Conservation (phyloP, 2,888 invertebrate species). For the Tachystola acroxantha region DNA sequence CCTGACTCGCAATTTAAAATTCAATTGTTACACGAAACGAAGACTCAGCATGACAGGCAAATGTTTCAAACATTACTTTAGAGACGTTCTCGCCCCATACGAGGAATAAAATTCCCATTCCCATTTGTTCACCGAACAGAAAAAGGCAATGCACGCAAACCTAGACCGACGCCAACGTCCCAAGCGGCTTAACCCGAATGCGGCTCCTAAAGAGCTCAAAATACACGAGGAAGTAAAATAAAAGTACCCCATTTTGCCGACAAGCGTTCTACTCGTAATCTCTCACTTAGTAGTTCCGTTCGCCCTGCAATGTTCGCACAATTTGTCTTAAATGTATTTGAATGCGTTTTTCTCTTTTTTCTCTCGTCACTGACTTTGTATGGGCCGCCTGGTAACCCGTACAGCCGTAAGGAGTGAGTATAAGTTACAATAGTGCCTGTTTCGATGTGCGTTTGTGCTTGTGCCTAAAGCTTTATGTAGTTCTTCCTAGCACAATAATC, state of each 20-base stretch:
- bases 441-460: slow-evolving; percentile 74
- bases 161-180: slow-evolving; percentile 48
- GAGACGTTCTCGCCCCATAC: slow-evolving; percentile 31
- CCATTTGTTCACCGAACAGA: slow-evolving; percentile 46
- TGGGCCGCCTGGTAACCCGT: slow-evolving; percentile 82
- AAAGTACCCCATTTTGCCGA: slow-evolving; percentile 63
- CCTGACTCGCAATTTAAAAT: slow-evolving; percentile 6
- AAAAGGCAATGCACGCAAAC: slow-evolving; percentile 64
- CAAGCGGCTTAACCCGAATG: slow-evolving; percentile 66
- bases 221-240: slow-evolving; percentile 70
- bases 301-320: slow-evolving; percentile 79
- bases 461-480: slow-evolving; percentile 70
- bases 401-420: slow-evolving; percentile 85
- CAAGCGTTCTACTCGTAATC: slow-evolving; percentile 77
- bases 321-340: slow-evolving; percentile 79
- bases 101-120: slow-evolving; percentile 40
- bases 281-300: slow-evolving; percentile 79
- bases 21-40: slow-evolving; percentile 7
- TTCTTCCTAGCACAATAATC: slow-evolving; percentile 64
- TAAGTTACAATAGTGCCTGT: slow-evolving; percentile 79
- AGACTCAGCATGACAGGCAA: slow-evolving; percentile 15
- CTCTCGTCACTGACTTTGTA: slow-evolving; percentile 83
- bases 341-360: slow-evolving; percentile 80
- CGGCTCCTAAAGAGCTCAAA: slow-evolving; percentile 68
- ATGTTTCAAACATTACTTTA: slow-evolving; percentile 18